A percentile compares a stretch with the other conserved stretches of the same genome.
Conservation (phyloP, 2,797 vertebrate species). For the Enteromius radiatus region DNA sequence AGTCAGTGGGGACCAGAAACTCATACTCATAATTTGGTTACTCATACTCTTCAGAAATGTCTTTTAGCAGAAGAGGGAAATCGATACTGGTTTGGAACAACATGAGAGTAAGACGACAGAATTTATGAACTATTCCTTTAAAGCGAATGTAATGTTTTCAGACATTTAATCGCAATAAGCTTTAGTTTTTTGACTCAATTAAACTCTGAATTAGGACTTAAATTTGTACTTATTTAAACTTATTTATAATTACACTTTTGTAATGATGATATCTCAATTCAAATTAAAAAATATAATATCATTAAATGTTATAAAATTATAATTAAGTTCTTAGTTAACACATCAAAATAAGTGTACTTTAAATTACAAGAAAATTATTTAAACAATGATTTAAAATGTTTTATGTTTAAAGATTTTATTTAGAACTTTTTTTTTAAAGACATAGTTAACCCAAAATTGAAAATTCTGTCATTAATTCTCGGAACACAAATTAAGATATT, state of each 20-base stretch:
- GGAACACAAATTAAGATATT: too few relatives aligned
- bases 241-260: neutral
- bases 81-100: neutral
- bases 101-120: neutral
- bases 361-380: neutral
- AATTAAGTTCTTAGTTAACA: neutral
- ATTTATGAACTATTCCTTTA: neutral
- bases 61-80: neutral
- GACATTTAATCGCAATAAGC: neutral
- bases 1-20: neutral
- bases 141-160: neutral
- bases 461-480: too few relatives aligned
- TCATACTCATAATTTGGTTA: neutral
- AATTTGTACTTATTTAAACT: too few relatives aligned
- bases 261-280: neutral
- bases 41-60: neutral
- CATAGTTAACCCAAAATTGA: neutral
- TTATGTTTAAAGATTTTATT: too few relatives aligned
- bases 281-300: neutral
- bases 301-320: too few relatives aligned
- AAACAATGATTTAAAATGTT: neutral
- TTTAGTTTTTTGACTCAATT: neutral
- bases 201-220: neutral
- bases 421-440: too few relatives aligned
- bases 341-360: neutral